Conservation (phyloP, 2,888 invertebrate genomes). For the Parochlus steinenii region DNA sequence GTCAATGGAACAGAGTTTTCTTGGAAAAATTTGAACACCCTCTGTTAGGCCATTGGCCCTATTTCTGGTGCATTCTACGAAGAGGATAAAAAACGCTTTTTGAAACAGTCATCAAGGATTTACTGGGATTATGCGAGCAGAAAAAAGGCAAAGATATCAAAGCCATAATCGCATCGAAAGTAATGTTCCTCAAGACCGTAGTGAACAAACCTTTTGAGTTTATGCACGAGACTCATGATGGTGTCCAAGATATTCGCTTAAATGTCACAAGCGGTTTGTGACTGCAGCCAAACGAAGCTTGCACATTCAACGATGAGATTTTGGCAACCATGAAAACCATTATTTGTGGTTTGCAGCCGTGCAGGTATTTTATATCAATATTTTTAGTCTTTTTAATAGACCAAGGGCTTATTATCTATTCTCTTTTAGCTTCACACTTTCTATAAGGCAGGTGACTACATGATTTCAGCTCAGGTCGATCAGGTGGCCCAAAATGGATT, state of each 20-base stretch:
- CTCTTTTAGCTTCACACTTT: conserved; percentile 60
- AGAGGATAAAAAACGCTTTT: conserved; percentile 93
- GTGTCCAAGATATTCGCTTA: conserved; percentile 96
- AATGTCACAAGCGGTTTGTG: conserved; percentile 95
- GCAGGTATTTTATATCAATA: conserved; percentile 45
- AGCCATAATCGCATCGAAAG: conserved; percentile 98
- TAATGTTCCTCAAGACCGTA: conserved; percentile 99
- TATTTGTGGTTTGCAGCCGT: conserved; percentile 95
- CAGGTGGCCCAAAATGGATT: too few species aligned
- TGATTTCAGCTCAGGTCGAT: conserved; percentile 98
- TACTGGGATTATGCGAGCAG: too few species aligned
- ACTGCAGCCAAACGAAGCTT: conserved; percentile 89
- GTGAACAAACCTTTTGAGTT: conserved; percentile 99
- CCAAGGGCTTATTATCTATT: conserved; percentile 11
- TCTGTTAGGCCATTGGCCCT: conserved; percentile 99
- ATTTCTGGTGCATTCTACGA: too few species aligned
- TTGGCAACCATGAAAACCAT: conserved; percentile 89
- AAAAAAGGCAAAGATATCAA: too few species aligned
- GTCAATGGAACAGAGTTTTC: too few species aligned
- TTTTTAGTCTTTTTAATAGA: conserved; percentile 6
- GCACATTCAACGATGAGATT: conserved; percentile 98
- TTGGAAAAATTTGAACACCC: conserved; percentile 96
- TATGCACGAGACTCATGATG: too few species aligned
- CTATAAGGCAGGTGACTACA: conserved; percentile 97
- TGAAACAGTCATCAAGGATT: conserved; percentile 95